Evolutionary conservation across 2,113 vertebrate genomes (phyloP).

Genomic region (Neodontobutis hainanensis): DNA sequence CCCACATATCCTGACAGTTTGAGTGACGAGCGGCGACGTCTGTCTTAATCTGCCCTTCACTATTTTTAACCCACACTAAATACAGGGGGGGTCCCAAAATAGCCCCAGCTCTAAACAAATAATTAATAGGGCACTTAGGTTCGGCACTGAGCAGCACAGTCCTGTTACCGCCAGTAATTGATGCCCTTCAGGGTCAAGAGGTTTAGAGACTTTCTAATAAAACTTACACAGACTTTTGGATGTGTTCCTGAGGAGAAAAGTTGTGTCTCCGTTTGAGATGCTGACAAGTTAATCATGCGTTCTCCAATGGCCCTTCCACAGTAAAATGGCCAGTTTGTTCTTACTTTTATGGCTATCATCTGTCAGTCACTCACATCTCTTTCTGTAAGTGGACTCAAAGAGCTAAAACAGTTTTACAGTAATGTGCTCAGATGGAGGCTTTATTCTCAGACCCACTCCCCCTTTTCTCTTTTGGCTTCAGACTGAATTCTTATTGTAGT

Average conservation of each 20-base stretch:
- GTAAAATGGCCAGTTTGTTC: conserved; percentile 76
- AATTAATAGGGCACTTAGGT: conserved; percentile 87
- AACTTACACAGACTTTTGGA: conserved; percentile 80
- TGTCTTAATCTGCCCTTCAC: conserved; percentile 70
- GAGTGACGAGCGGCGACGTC: conserved; percentile 66
- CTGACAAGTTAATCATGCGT: conserved; percentile 94
- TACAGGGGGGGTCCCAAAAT: conserved; percentile 82
- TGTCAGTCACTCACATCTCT: conserved; percentile 72
- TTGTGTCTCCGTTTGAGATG: conserved; percentile 85
- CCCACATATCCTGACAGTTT: conserved; percentile 68
- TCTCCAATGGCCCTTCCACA: conserved; percentile 72
- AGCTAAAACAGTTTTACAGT: conserved; percentile 67
- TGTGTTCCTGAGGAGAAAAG: conserved; percentile 74
- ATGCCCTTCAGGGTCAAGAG: conserved; percentile 84
- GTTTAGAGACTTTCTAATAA: conserved; percentile 93
- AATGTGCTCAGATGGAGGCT: conserved; percentile 49
- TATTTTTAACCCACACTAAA: conserved; percentile 96
- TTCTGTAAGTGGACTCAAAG: conserved; percentile 68
- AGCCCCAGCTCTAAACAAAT: conserved; percentile 85
- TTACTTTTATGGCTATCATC: conserved; percentile 77
- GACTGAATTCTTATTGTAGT: conserved; percentile 57
- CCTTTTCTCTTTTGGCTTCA: conserved; percentile 44
- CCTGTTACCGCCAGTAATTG: conserved; percentile 90
- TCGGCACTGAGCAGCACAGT: conserved; percentile 85
- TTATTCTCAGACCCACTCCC: conserved; percentile 53